Conservation (phyloP, 2,888 invertebrate genomes). For the Xestoiulus laeticollis region DNA sequence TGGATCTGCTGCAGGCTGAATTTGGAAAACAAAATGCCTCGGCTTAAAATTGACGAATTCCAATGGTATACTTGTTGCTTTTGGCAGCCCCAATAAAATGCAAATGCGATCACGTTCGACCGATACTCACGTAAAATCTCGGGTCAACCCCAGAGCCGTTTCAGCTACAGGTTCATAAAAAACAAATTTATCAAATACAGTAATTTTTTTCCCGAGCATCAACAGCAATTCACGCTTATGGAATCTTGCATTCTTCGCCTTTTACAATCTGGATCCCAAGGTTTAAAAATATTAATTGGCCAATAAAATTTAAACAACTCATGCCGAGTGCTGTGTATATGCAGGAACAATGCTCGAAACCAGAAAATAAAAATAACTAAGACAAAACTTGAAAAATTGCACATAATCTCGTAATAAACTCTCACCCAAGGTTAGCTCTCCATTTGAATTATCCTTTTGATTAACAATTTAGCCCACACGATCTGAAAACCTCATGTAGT, state of each 20-base stretch:
- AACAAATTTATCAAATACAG: not conserved
- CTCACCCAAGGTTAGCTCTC: not conserved
- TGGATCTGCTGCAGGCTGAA: not conserved
- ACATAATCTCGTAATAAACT: not conserved
- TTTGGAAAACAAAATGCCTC: not conserved
- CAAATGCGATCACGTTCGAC: constrained; percentile 34
- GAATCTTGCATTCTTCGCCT: not conserved
- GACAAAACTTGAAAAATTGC: not conserved
- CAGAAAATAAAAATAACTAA: not conserved
- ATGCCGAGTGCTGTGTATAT: not conserved
- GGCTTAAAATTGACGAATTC: constrained; percentile 3
- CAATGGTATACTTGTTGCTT: not conserved
- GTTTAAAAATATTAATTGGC: not conserved
- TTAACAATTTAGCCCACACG: not conserved
- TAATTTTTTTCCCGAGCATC: not conserved
- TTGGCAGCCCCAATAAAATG: constrained; percentile 33
- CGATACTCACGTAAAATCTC: not conserved
- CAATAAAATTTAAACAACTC: not conserved
- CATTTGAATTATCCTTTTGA: not conserved
- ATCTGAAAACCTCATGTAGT: not conserved
- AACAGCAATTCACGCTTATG: not conserved
- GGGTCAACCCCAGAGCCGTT: constrained; percentile 15
- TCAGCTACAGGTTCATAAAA: constrained; percentile 23
- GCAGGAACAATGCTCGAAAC: not conserved
- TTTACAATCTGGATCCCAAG: constrained; percentile 23